A percentile compares a stretch with the other conserved stretches of the same genome.
Evolutionary conservation across 2,888 invertebrate species (phyloP).

Genomic region (Mythimna ferrago): DNA sequence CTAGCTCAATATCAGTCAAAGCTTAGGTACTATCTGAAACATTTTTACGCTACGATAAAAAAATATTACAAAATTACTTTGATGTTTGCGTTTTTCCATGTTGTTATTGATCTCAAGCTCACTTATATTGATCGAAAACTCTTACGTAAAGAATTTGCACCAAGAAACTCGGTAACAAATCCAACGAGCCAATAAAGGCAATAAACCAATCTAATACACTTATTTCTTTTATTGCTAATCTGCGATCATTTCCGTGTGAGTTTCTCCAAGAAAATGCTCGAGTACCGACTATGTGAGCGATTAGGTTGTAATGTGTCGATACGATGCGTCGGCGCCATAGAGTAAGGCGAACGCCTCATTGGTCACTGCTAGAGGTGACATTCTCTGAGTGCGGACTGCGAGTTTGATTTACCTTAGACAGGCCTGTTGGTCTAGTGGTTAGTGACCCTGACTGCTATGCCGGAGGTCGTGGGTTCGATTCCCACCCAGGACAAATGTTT

Average conservation of each 20-base stretch:
- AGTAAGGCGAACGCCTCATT: neutral
- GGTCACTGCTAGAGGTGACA: too few species aligned
- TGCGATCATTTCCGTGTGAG: conserved; percentile 42
- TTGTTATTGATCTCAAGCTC: neutral
- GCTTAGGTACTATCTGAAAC: too few species aligned
- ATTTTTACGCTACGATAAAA: too few species aligned
- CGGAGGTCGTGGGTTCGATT: too few species aligned
- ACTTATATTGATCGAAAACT: neutral
- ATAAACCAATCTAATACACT: conserved; percentile 23
- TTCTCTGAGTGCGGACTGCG: too few species aligned
- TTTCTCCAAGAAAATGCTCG: conserved; percentile 52
- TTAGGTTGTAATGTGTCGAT: conserved; percentile 46
- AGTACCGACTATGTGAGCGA: conserved; percentile 15
- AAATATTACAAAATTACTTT: too few species aligned
- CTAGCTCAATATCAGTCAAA: too few species aligned
- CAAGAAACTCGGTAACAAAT: conserved; percentile 6
- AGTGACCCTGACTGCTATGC: too few species aligned
- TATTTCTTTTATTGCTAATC: conserved; percentile 42
- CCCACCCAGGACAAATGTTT: too few species aligned
- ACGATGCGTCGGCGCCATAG: conserved; percentile 18
- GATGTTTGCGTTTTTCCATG: too few species aligned
- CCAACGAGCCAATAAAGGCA: neutral
- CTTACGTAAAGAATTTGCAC: neutral
- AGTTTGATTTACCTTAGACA: too few species aligned
- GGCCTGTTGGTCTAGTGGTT: too few species aligned